phyloP scores from a whole-genome alignment of 2,888 invertebrate species.

The Dynastes hyllus region DNA sequence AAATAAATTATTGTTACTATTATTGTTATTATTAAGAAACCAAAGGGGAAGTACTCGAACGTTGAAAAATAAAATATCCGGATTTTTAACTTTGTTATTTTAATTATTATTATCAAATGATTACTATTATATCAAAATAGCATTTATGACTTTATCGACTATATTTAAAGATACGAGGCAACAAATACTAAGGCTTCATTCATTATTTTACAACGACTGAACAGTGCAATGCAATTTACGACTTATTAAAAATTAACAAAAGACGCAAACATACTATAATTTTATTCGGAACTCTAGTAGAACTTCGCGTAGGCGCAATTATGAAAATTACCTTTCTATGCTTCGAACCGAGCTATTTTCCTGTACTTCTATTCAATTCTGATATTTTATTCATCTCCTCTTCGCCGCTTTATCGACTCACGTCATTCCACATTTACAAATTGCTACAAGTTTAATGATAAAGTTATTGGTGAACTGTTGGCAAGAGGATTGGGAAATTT shows the following conservation, averaged over 20 bases:
- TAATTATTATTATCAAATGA: too few species aligned
- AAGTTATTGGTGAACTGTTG: conserved; percentile 40
- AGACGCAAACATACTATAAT: not conserved
- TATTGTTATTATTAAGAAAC: too few species aligned
- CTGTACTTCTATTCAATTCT: not conserved
- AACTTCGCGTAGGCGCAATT: not conserved
- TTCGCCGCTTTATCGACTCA: conserved; percentile 37
- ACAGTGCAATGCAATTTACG: not conserved
- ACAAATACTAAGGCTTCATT: not conserved
- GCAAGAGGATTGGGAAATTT: conserved; percentile 29
- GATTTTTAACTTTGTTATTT: too few species aligned
- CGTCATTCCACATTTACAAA: conserved; percentile 43
- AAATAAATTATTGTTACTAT: too few species aligned
- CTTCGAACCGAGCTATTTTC: not conserved
- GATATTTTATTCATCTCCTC: conserved; percentile 38
- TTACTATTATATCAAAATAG: too few species aligned
- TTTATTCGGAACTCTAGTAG: not conserved
- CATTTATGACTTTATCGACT: too few species aligned
- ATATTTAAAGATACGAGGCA: too few species aligned
- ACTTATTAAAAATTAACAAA: not conserved
- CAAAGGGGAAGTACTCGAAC: too few species aligned
- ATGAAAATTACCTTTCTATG: conserved; percentile 23
- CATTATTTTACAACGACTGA: not conserved
- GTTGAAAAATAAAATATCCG: too few species aligned
- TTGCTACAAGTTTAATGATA: conserved; percentile 43